Evolutionary conservation across 2,888 invertebrate genomes (phyloP), one percentile per base, ranked within the genome.

Genomic region (Leucoma salicis): DNA sequence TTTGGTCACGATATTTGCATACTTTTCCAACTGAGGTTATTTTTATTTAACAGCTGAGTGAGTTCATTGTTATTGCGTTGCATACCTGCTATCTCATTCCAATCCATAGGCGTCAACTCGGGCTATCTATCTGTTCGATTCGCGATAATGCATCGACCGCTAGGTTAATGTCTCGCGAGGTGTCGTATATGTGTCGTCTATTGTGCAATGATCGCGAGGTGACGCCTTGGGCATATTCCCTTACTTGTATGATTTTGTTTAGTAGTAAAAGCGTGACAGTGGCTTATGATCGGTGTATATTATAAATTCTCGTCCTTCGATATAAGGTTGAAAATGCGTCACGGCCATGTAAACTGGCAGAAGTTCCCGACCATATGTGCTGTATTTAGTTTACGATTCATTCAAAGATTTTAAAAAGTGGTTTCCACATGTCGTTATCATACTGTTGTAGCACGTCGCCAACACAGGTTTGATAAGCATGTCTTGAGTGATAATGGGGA

Each of bases 371-470:
- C 37, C 42, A 34, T 36, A 42, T 12, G 42, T 31, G 13, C 31
- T 31, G 14, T 42, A 42, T 12, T 31, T 44, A 1, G 31, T 14
- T 10, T 31, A 14, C n/a, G 15, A 2, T 29, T 11, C 13, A 8
- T 14, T 33, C 7, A 39, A 25, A 3, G 10, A 1, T 21, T 33
- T 39, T 12, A 31, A 25, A 27, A 32, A 39, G 24, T 24, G 39
- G 33, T 14, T 39, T 39, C 33, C 33, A 33, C 11, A 8, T 29
- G n/a, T 12, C 27, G 14, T 35, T 27, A 8, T 27, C 35, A 10
- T 10, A 14, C n/a, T 25, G 25, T 35, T 52, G 51, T 24, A 52
- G 21, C 2, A 45, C 47, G 1, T 40, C 47, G n/a, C 48, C 51
- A 3, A 35, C 42, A 10, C 35, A 24, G 6, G 25, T 38, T 11